Percentiles rank a stretch among this genome's conserved stretches.
These are phyloP conservation scores for Anableps anableps DNA, from an alignment of 2,797 vertebrate genomes.

Conservation along the genomic window DNA sequence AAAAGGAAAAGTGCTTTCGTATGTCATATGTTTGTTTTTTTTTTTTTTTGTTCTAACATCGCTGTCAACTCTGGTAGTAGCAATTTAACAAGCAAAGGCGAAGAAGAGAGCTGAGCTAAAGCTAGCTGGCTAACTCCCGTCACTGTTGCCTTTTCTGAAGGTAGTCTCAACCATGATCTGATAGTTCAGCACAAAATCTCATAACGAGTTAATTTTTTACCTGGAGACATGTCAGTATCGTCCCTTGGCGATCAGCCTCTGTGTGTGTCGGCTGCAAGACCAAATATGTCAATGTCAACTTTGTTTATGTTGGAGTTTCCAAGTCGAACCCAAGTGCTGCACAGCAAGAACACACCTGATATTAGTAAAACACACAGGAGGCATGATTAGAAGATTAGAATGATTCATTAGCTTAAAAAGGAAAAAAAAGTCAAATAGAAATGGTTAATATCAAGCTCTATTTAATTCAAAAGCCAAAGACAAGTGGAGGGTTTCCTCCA, in stretches of 20 bases:
- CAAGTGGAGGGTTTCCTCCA: too few relatives aligned
- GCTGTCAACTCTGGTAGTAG: not conserved
- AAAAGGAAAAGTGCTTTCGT: accelerated
- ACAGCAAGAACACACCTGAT: not conserved
- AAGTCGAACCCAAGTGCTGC: not conserved
- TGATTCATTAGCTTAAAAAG: not conserved
- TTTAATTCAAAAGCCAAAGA: not conserved
- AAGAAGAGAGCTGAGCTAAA: conserved; percentile 12
- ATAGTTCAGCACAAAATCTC: not conserved
- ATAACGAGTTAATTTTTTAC: too few relatives aligned
- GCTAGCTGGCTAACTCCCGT: conserved; percentile 30
- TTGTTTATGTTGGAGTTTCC: not conserved
- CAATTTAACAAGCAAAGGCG: not conserved
- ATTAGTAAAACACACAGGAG: not conserved
- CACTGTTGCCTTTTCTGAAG: not conserved
- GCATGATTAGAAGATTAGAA: not conserved
- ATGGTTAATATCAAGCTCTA: not conserved
- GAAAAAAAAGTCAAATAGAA: too few relatives aligned
- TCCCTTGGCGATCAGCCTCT: not conserved
- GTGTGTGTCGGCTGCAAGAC: too few relatives aligned
- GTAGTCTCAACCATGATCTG: not conserved
- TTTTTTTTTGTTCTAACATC: not conserved
- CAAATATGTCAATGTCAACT: not conserved
- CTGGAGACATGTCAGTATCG: not conserved
- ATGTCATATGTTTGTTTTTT: too few relatives aligned